These are phyloP conservation scores for Chironomus riparius DNA, from an alignment of 2,888 invertebrate genomes.

Conservation along the genomic window DNA sequence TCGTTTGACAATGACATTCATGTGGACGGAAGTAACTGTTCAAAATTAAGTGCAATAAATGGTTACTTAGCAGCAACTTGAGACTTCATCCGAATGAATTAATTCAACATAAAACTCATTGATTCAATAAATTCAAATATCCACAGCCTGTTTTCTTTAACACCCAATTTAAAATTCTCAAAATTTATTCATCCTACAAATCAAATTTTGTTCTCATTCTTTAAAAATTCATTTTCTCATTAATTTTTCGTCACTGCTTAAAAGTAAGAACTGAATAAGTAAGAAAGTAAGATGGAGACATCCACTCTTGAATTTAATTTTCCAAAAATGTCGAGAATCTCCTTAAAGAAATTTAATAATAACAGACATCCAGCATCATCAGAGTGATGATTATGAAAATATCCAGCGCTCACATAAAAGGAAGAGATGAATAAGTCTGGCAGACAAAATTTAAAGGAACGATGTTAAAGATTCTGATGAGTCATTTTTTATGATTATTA, in stretches of 20 bases:
- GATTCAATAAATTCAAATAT: neutral
- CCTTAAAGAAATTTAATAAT: neutral
- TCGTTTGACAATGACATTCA: no score
- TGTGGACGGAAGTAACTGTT: no score
- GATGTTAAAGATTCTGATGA: neutral
- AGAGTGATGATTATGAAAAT: neutral
- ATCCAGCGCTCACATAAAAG: neutral
- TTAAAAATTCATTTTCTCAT: neutral
- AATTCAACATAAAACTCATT: no score
- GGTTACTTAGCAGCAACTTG: no score
- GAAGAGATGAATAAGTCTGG: neutral
- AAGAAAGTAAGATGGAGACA: no score
- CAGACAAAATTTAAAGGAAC: neutral
- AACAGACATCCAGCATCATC: neutral
- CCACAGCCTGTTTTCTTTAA: neutral
- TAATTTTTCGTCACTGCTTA: neutral
- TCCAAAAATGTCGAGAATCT: neutral
- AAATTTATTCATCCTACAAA: neutral
- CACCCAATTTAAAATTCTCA: neutral
- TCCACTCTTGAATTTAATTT: neutral
- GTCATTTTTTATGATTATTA: slow-evolving; percentile 26
- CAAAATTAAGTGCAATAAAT: no score
- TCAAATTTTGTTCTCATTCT: neutral
- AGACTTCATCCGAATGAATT: no score
- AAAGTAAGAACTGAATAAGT: neutral